Evolutionary conservation across 2,113 vertebrate species (phyloP).

Genomic region (Ondatra zibethicus): DNA sequence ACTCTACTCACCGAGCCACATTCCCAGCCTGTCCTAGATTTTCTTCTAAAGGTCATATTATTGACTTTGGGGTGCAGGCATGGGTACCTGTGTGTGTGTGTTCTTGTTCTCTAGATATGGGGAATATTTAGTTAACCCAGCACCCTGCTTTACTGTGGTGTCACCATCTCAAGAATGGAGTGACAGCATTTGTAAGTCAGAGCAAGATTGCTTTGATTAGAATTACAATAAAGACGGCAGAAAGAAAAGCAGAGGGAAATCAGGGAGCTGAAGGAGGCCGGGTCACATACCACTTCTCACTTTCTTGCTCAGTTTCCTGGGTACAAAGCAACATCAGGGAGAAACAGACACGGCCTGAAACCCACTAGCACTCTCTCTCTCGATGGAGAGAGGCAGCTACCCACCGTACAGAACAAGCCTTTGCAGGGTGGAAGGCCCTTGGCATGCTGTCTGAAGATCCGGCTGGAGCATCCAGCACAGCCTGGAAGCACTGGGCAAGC

Average conservation of each 20-base stretch:
- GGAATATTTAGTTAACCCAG: not conserved
- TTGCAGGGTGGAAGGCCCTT: not conserved
- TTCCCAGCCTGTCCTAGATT: not conserved
- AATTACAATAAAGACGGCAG: not conserved
- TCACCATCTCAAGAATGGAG: not conserved
- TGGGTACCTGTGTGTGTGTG: no score
- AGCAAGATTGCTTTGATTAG: not conserved
- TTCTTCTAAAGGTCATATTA: not conserved
- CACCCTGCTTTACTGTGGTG: not conserved
- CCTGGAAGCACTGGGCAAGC: not conserved
- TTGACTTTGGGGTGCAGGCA: not conserved
- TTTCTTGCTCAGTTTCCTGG: not conserved
- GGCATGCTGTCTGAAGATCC: not conserved
- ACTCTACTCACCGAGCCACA: not conserved
- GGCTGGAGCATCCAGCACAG: not conserved
- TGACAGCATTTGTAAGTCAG: no score
- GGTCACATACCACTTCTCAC: not conserved
- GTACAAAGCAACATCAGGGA: not conserved
- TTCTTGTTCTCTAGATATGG: not conserved
- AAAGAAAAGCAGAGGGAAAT: not conserved
- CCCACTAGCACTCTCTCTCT: not conserved
- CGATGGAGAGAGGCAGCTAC: not conserved
- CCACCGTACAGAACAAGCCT: not conserved
- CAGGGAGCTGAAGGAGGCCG: not conserved
- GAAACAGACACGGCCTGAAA: not conserved